These are phyloP conservation scores for Glaucopsyche alexis DNA, from an alignment of 2,888 invertebrate genomes.

Conservation along the genomic window DNA sequence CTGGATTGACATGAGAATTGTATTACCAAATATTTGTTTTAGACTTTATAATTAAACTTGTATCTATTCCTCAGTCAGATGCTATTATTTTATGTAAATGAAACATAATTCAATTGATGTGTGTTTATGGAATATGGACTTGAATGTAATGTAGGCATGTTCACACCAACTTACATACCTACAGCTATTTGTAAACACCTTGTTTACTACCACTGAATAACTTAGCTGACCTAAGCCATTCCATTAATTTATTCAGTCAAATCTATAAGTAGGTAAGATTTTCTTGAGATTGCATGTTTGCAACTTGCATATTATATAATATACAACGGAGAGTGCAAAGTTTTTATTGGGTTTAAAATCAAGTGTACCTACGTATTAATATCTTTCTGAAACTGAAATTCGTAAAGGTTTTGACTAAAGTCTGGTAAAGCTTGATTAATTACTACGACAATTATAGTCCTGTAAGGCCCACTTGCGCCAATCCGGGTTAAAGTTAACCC, in stretches of 20 bases:
- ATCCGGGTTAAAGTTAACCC: too few species aligned
- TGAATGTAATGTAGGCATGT: conserved; percentile 14
- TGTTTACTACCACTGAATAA: conserved; percentile 12
- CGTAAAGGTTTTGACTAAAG: too few species aligned
- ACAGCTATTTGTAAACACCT: conserved; percentile 19
- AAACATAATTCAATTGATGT: conserved; percentile 19
- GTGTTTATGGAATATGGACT: conserved; percentile 23
- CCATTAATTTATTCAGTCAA: background rate
- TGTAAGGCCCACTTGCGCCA: too few species aligned
- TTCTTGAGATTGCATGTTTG: too few species aligned
- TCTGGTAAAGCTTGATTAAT: too few species aligned
- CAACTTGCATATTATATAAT: too few species aligned
- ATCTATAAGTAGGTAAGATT: background rate
- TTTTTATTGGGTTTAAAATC: too few species aligned
- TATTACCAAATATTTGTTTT: conserved; percentile 4
- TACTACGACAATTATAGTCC: too few species aligned
- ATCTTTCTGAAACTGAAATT: too few species aligned
- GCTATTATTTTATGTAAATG: conserved; percentile 9
- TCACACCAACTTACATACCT: background rate
- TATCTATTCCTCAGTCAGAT: background rate
- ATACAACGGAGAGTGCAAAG: too few species aligned
- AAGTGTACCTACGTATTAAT: too few species aligned
- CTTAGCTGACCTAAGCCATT: background rate
- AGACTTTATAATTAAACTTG: background rate
- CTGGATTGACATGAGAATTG: conserved; percentile 10